phyloP scores from a whole-genome alignment of 2,888 invertebrate species.

The Tenthredo distinguenda region DNA sequence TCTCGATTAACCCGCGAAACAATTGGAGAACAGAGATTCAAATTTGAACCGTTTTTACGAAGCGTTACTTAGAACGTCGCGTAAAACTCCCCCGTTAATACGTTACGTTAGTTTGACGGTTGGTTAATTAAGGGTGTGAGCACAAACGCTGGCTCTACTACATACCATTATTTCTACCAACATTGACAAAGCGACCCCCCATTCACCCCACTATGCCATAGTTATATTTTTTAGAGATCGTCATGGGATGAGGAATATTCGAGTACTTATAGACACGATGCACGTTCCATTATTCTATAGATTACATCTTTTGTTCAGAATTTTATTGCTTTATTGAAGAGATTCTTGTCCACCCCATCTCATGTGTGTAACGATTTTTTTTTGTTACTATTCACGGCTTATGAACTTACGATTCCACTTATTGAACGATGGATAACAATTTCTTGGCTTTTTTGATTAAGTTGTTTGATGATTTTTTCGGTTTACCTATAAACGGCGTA shows the following conservation, averaged over 20 bases:
- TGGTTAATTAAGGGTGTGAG: slow-evolving; percentile 56
- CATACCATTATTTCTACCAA: not conserved
- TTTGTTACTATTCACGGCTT: too few species aligned
- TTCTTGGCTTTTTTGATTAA: too few species aligned
- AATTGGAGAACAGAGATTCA: slow-evolving; percentile 55
- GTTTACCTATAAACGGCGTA: too few species aligned
- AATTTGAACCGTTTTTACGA: slow-evolving; percentile 54
- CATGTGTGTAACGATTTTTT: not conserved
- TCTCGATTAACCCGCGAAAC: slow-evolving; percentile 38
- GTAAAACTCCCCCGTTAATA: not conserved
- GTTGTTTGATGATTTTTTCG: too few species aligned
- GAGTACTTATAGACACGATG: slow-evolving; percentile 1
- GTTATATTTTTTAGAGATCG: not conserved
- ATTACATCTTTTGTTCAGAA: slow-evolving; percentile 12
- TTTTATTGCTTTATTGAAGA: not conserved
- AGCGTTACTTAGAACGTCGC: slow-evolving; percentile 24
- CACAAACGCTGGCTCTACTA: not conserved
- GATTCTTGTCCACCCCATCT: not conserved
- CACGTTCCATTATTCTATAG: not conserved
- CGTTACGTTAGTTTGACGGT: slow-evolving; percentile 55
- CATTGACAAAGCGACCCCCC: not conserved
- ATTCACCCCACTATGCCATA: not conserved
- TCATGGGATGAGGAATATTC: not conserved
- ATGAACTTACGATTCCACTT: too few species aligned
- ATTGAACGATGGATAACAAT: too few species aligned